Conservation (phyloP, 1,140 invertebrate genomes). For the Solen grandis region DNA sequence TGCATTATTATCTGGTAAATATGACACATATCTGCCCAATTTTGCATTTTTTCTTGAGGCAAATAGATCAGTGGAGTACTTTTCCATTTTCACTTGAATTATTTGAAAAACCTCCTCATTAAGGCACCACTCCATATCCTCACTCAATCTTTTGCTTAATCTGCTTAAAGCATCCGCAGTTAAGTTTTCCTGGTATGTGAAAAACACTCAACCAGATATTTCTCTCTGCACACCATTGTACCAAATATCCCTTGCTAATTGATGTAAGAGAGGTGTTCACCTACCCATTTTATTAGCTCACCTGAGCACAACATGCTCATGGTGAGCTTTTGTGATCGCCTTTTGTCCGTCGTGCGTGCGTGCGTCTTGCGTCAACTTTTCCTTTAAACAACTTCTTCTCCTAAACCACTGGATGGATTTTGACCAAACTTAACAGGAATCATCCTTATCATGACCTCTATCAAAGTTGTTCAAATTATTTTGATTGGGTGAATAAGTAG, state of each 20-base stretch:
- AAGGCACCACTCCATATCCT: constrained; percentile 54
- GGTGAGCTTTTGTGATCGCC: too few species aligned
- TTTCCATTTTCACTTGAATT: not conserved
- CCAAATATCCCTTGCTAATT: constrained; percentile 39
- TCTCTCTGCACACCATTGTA: constrained; percentile 29
- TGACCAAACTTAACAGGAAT: too few species aligned
- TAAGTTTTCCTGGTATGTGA: constrained; percentile 40
- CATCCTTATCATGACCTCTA: too few species aligned
- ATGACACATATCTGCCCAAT: too few species aligned
- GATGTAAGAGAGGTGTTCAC: not conserved
- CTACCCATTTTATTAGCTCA: too few species aligned
- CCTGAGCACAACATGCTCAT: too few species aligned
- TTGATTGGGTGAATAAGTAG: too few species aligned
- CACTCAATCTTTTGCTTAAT: constrained; percentile 36
- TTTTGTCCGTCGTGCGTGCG: too few species aligned
- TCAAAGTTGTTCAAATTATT: too few species aligned
- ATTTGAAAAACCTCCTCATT: constrained; percentile 16
- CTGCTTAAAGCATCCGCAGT: constrained; percentile 43
- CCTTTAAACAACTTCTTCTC: too few species aligned
- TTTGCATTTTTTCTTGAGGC: constrained; percentile 55
- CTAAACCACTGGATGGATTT: too few species aligned
- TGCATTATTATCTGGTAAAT: constrained; percentile 50
- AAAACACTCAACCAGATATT: constrained; percentile 51
- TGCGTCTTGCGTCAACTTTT: too few species aligned
- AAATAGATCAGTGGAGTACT: constrained; percentile 56